Conservation (phyloP, 2,113 vertebrate genomes). For the Cynopterus brachyotis region DNA sequence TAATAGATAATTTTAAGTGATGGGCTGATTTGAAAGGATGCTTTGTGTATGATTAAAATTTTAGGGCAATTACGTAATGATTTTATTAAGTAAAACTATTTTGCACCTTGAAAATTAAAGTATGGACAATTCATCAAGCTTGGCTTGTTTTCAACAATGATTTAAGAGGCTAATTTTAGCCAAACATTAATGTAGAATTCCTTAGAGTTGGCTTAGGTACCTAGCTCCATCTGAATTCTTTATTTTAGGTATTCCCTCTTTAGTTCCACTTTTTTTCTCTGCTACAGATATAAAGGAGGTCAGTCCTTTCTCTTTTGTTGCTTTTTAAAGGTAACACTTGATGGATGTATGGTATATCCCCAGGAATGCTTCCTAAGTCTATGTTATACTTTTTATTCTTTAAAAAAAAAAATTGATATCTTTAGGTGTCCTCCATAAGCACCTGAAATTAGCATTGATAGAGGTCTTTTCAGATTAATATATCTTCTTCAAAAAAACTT, state of each 20-base stretch:
- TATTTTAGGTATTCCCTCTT: not conserved
- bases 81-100: conserved; percentile 21
- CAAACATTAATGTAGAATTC: conserved; percentile 3
- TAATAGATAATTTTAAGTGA: conserved; percentile 36
- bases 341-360: not conserved
- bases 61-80: not conserved
- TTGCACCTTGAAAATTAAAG: conserved; percentile 41
- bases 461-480: not conserved
- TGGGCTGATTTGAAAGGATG: conserved; percentile 5
- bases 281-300: not conserved
- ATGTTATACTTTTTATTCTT: not conserved
- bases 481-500: not conserved
- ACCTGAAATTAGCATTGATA: not conserved
- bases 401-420: not conserved
- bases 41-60: conserved; percentile 26
- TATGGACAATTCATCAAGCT: not conserved
- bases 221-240: not conserved
- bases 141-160: conserved; percentile 9
- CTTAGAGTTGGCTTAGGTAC: not conserved
- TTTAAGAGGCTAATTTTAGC: not conserved
- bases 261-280: not conserved
- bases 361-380: conserved; percentile 5
- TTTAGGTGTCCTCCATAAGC: not conserved
- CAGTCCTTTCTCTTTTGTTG: not conserved
- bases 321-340: not conserved